Base-by-base conservation (phyloP, 1,140 invertebrate genomes). In the Diprion similis region DNA sequence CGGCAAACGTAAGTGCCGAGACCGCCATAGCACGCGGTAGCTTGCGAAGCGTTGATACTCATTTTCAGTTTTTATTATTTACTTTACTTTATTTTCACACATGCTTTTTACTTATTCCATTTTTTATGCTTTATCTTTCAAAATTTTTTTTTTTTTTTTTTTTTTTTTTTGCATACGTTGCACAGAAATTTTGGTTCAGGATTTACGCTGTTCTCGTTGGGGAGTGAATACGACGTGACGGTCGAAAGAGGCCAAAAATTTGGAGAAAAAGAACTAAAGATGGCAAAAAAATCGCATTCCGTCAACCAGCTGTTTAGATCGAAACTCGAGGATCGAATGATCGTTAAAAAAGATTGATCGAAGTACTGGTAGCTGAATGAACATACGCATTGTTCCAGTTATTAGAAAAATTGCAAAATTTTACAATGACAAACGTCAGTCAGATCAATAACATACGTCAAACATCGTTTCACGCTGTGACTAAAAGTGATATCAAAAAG, bases 51-150 rank as follows among this genome's bases (percentile, higher is more conserved):
- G n/a, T 70, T 70, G n/a, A 70, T 46, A n/a, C 6, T 24, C 69
- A 70, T 70, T 48, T 48, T 70, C n/a, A 13, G 13, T 68, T 11
- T 18, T 59, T 17, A 73, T 68, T 71, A 65, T 67, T 37, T 24
- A 69, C 66, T 13, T 59, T 59, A 4, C 51, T 59, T 7, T n/a
- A n/a, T n/a, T 59, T 19, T 68, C 4, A 68, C 11, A 18, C 11
- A 68, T 18, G 9, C 66, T 8, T 19, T 19, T 45, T 7, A 6
- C 24, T 18, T 64, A 64, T 64, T 18, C 13, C 59, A 64, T 15
- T 15, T 0, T 64, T 18, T 64, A 15, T 7, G 17, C 8, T 64
- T 37, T 64, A 17, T 64, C 59, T 64, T 64, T 64, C 17, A 64
- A 64, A 64, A n/a, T n/a, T n/a, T n/a, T n/a, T n/a, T n/a, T n/a